These are phyloP conservation scores for Pampus argenteus DNA, from an alignment of 2,797 vertebrate genomes.

Conservation along the genomic window DNA sequence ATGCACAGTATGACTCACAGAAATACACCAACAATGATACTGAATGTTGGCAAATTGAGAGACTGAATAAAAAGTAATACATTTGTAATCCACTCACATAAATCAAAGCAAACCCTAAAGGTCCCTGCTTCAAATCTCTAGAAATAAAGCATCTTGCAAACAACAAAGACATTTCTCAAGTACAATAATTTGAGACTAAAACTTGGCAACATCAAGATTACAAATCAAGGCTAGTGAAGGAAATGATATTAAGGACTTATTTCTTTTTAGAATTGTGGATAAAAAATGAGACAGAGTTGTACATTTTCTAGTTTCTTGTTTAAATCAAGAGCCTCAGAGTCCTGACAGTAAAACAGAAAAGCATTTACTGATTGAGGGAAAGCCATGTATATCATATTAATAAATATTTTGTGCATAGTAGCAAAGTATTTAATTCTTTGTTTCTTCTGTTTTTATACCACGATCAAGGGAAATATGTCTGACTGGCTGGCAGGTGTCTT, in stretches of 20 bases:
- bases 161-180: background rate
- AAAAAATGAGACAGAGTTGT: no score
- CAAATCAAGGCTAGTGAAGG: background rate
- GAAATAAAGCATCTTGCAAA: background rate
- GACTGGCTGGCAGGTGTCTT: background rate
- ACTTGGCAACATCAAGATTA: background rate
- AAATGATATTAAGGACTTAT: background rate
- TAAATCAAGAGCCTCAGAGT: background rate
- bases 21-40: background rate
- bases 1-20: background rate
- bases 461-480: background rate
- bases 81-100: background rate
- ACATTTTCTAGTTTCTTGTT: constrained; percentile 12
- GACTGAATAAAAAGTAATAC: background rate
- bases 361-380: background rate
- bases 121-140: background rate
- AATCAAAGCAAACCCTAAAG: background rate
- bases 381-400: background rate
- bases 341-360: background rate
- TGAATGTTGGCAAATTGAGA: background rate
- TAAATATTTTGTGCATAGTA: background rate
- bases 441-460: background rate
- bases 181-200: background rate
- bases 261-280: background rate
- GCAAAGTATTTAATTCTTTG: background rate